Evolutionary conservation across 2,888 invertebrate genomes (phyloP).

Genomic region (Candidula unifasciata): DNA sequence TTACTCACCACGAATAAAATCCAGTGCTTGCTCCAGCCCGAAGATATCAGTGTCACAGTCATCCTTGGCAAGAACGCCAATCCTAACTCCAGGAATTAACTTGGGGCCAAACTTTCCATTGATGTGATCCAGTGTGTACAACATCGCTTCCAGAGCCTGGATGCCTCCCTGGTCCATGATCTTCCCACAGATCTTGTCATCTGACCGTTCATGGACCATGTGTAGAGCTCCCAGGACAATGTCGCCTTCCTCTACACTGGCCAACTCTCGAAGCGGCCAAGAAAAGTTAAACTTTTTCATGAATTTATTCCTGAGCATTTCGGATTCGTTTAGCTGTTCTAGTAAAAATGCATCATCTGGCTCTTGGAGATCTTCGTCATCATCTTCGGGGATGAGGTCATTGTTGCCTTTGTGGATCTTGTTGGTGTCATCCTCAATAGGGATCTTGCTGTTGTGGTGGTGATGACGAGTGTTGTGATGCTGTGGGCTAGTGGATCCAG

Average conservation of each 20-base stretch:
- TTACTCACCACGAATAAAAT: slow-evolving; percentile 94
- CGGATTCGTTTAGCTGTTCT: slow-evolving; percentile 1
- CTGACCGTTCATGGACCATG: slow-evolving; percentile 93
- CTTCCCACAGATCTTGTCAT: slow-evolving; percentile 91
- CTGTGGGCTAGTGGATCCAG: neutral
- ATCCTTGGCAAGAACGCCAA: slow-evolving; percentile 93
- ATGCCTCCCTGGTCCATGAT: slow-evolving; percentile 93
- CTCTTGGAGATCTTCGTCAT: neutral
- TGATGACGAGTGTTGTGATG: slow-evolving; percentile 35
- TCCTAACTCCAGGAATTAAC: slow-evolving; percentile 86
- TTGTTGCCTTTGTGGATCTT: neutral
- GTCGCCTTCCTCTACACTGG: slow-evolving; percentile 92
- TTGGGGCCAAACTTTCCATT: slow-evolving; percentile 78
- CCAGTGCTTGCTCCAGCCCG: slow-evolving; percentile 95
- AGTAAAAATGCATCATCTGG: neutral
- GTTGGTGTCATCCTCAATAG: too few species aligned
- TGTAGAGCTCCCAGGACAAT: slow-evolving; percentile 92
- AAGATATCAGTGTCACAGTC: slow-evolving; percentile 98
- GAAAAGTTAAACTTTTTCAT: slow-evolving; percentile 69
- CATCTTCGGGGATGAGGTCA: too few species aligned
- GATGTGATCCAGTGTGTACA: slow-evolving; percentile 90
- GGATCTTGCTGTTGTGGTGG: slow-evolving; percentile 11
- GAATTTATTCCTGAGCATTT: slow-evolving; percentile 49
- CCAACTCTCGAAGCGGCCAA: slow-evolving; percentile 78
- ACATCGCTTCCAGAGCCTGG: slow-evolving; percentile 92